phyloP scores from a whole-genome alignment of 2,113 vertebrate genomes.

The Brachionichthys hirsutus region DNA sequence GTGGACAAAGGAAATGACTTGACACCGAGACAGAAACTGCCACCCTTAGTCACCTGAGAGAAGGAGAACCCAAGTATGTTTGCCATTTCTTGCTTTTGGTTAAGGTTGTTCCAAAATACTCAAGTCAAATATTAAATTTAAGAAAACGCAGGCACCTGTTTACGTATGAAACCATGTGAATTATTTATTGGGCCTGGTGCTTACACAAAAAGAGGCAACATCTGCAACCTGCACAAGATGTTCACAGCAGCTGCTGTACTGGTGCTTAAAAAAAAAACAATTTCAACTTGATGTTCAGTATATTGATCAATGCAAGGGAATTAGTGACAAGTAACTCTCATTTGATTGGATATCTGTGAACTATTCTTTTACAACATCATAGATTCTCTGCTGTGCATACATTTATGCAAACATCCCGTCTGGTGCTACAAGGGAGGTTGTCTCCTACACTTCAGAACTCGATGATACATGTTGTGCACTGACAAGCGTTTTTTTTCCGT shows the following conservation, averaged over 20 bases:
- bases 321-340: not conserved
- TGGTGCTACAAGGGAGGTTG: not conserved
- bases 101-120: not conserved
- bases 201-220: slow-evolving; percentile 34
- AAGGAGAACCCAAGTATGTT: too few relatives aligned
- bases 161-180: slow-evolving; percentile 38
- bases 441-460: too few relatives aligned
- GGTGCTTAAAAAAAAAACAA: too few relatives aligned
- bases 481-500: too few relatives aligned
- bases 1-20: too few relatives aligned
- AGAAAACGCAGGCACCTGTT: slow-evolving; percentile 25
- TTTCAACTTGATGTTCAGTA: slow-evolving; percentile 6
- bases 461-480: too few relatives aligned
- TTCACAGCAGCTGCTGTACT: not conserved
- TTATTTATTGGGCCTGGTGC: slow-evolving; percentile 35
- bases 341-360: too few relatives aligned
- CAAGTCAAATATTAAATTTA: not conserved
- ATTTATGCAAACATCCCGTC: slow-evolving; percentile 13
- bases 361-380: too few relatives aligned
- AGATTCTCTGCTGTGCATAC: too few relatives aligned
- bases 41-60: too few relatives aligned
- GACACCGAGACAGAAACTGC: too few relatives aligned
- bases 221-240: slow-evolving; percentile 12
- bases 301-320: slow-evolving; percentile 1
- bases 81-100: too few relatives aligned